phyloP scores from a whole-genome alignment of 1,140 invertebrate species.

The Mesaphorura yosii region DNA sequence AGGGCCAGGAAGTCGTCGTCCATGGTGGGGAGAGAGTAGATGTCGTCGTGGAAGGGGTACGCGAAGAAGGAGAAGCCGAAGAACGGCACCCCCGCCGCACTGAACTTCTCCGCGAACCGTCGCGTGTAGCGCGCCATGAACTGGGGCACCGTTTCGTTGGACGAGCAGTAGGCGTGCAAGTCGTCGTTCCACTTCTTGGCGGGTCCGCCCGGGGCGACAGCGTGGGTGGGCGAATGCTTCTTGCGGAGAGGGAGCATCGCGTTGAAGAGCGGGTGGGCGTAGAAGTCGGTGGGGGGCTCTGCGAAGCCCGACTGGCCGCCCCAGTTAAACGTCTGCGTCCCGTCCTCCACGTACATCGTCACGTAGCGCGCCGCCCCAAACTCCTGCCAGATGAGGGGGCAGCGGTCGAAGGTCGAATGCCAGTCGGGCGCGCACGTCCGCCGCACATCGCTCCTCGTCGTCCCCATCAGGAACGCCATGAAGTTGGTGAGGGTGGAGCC shows the following conservation, averaged over 20 bases:
- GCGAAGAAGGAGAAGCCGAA: slow-evolving; percentile 5
- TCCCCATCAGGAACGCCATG: slow-evolving; percentile 5
- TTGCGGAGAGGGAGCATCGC: slow-evolving; percentile 20
- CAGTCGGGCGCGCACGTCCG: slow-evolving; percentile 29
- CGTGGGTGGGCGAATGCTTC: not conserved
- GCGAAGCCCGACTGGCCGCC: slow-evolving; percentile 39
- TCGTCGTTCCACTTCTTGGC: not conserved
- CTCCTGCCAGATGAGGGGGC: slow-evolving; percentile 42
- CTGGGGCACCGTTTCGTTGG: slow-evolving; percentile 4
- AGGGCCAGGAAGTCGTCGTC: slow-evolving; percentile 7
- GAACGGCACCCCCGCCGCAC: not conserved
- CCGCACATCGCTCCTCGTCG: not conserved
- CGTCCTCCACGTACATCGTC: slow-evolving; percentile 43
- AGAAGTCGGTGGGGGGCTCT: slow-evolving; percentile 39
- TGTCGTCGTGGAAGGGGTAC: slow-evolving; percentile 7
- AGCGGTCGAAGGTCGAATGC: slow-evolving; percentile 15
- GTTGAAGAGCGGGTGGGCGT: slow-evolving; percentile 42
- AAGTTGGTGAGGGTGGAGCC: not conserved
- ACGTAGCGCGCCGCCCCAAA: slow-evolving; percentile 38
- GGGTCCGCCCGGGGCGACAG: not conserved
- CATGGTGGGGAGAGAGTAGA: not conserved
- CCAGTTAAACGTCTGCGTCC: slow-evolving; percentile 40
- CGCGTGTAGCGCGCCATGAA: slow-evolving; percentile 7
- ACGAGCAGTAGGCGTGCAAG: not conserved
- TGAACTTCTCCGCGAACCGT: not conserved